These are phyloP conservation scores for Liodrosophila aerea DNA, from an alignment of 2,888 invertebrate genomes.

Conservation along the genomic window DNA sequence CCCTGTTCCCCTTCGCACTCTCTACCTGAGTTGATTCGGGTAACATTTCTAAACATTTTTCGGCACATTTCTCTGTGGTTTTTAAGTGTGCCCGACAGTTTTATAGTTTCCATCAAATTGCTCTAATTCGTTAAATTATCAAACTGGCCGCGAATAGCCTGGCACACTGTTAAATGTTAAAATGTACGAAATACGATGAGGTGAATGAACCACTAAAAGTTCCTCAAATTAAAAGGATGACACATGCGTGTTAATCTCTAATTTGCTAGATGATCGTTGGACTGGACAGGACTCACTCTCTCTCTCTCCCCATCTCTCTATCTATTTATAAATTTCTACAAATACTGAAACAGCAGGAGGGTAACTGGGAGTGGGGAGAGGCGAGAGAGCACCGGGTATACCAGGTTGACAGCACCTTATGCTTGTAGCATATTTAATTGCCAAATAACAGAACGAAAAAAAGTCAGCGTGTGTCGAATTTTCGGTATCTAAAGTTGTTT, in stretches of 20 bases:
- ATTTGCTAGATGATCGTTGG: conserved; percentile 72
- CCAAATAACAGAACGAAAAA: conserved; percentile 37
- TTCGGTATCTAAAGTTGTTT: conserved; percentile 79
- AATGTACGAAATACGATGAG: conserved; percentile 47
- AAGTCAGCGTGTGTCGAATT: conserved; percentile 70
- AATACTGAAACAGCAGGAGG: conserved; percentile 28
- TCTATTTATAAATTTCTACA: conserved; percentile 11
- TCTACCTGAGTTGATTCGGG: conserved; percentile 30
- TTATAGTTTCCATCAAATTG: conserved; percentile 73
- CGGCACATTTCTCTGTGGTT: conserved; percentile 52
- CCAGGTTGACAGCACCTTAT: conserved; percentile 52
- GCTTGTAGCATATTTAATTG: conserved; percentile 76
- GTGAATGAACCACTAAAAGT: conserved; percentile 62
- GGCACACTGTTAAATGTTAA: conserved; percentile 40
- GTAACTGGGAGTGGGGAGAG: background rate
- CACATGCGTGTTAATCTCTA: conserved; percentile 79
- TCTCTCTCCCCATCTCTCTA: background rate
- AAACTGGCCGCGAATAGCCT: conserved; percentile 57
- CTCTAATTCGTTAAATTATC: conserved; percentile 70
- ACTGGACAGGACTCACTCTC: background rate
- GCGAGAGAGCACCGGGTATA: conserved; percentile 10
- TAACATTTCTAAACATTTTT: conserved; percentile 24
- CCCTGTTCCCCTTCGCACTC: conserved; percentile 6
- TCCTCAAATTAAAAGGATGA: conserved; percentile 53
- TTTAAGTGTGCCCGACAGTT: conserved; percentile 62